Evolutionary conservation across 1,140 invertebrate genomes (phyloP).

Genomic region (Metopolophium dirhodum): DNA sequence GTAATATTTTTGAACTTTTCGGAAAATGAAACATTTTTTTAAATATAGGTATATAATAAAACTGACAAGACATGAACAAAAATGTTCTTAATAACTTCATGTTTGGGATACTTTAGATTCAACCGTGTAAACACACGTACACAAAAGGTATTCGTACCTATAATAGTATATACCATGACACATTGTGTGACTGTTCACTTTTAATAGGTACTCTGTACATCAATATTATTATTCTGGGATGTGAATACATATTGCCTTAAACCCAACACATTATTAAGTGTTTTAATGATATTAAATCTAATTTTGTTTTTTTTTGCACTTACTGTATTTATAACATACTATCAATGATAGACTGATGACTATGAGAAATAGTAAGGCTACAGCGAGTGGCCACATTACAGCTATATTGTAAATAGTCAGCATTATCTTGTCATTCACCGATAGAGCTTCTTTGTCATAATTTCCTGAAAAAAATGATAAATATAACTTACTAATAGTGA

Average conservation of each 20-base stretch:
- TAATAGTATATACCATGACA: background rate
- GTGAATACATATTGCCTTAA: background rate
- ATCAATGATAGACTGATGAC: constrained; percentile 40
- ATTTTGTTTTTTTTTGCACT: background rate
- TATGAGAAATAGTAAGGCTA: constrained; percentile 32
- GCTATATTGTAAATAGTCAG: constrained; percentile 57
- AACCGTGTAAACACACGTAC: background rate
- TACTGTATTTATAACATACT: constrained; percentile 42
- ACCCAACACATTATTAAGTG: too few species aligned
- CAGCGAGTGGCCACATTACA: constrained; percentile 56
- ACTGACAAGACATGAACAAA: background rate
- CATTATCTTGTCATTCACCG: constrained; percentile 58
- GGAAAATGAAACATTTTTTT: background rate
- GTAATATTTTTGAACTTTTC: background rate
- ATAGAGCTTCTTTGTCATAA: constrained; percentile 56
- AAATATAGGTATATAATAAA: background rate
- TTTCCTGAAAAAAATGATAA: background rate
- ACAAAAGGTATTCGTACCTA: background rate
- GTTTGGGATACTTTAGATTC: background rate
- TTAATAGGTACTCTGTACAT: background rate
- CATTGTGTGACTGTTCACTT: too few species aligned
- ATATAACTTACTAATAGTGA: too few species aligned
- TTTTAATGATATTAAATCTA: background rate
- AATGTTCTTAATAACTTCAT: background rate
- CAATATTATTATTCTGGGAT: background rate